Conservation (phyloP, 2,888 invertebrate species). For the Catotricha subobsoleta region DNA sequence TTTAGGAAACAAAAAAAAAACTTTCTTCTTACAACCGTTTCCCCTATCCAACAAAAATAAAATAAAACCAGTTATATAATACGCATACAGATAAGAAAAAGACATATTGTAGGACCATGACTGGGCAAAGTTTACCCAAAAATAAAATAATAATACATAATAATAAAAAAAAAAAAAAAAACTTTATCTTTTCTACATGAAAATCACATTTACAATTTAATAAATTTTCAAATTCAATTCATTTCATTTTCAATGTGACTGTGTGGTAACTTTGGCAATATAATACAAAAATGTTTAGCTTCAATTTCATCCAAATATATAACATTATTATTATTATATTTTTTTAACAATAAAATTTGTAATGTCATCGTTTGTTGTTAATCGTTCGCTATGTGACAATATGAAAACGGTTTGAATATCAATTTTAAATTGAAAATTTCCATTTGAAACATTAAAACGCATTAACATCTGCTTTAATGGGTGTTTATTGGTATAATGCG, state of each 20-base stretch:
- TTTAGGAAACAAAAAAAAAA: background rate
- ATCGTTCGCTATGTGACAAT: background rate
- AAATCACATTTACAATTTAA: slow-evolving; percentile 1
- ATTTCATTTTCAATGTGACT: too few species aligned
- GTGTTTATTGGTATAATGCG: background rate
- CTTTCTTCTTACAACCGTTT: background rate
- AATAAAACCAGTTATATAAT: slow-evolving; percentile 4
- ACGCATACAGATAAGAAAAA: slow-evolving; percentile 4
- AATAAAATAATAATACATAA: background rate
- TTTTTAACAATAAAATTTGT: background rate
- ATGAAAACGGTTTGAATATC: background rate
- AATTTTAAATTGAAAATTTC: background rate
- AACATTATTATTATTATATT: too few species aligned
- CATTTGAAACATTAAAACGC: too few species aligned
- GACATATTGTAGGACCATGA: slow-evolving; percentile 6
- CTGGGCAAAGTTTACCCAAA: slow-evolving; percentile 1
- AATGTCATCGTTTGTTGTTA: slow-evolving; percentile 5
- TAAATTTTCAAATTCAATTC: background rate
- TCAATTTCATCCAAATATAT: too few species aligned
- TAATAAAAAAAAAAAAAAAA: background rate
- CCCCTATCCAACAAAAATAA: background rate
- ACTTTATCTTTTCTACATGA: slow-evolving; percentile 2
- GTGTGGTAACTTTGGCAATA: too few species aligned
- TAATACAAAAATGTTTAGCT: too few species aligned
- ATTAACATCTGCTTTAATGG: background rate